phyloP scores from a whole-genome alignment of 2,797 vertebrate genomes.

The Brachyalestes nurse region DNA sequence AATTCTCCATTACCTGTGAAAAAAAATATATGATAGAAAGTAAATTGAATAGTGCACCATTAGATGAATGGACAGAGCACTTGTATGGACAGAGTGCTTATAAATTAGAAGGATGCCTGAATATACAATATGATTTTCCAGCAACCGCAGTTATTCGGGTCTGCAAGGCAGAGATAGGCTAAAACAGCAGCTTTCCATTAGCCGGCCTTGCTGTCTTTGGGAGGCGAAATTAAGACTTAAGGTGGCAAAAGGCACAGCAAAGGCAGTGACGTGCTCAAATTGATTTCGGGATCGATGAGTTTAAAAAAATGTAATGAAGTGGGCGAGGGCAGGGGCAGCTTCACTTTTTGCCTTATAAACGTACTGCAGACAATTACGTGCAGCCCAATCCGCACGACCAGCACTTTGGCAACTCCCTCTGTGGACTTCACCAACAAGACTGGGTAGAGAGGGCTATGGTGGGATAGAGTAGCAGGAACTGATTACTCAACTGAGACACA shows the following conservation, averaged over 20 bases:
- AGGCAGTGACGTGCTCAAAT: conserved; percentile 41
- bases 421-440: conserved; percentile 6
- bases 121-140: conserved; percentile 32
- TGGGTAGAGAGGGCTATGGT: not conserved
- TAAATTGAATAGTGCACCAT: conserved; percentile 50
- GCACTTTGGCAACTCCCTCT: not conserved
- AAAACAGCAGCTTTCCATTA: conserved; percentile 39
- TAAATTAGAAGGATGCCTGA: conserved; percentile 31
- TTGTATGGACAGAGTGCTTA: too few species aligned
- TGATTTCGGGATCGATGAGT: conserved; percentile 42
- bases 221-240: conserved; percentile 43
- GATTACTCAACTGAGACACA: conserved; percentile 20
- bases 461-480: not conserved
- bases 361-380: conserved; percentile 23
- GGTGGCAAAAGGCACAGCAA: conserved; percentile 13
- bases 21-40: conserved; percentile 54
- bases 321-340: not conserved
- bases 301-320: conserved; percentile 31
- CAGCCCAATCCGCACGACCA: conserved; percentile 5
- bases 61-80: conserved; percentile 45
- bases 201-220: conserved; percentile 39
- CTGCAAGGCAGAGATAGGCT: conserved; percentile 34
- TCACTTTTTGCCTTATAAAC: conserved; percentile 27
- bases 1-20: conserved; percentile 47
- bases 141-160: conserved; percentile 8